phyloP scores from a whole-genome alignment of 2,888 invertebrate genomes.

The Hydropsyche betteni region DNA sequence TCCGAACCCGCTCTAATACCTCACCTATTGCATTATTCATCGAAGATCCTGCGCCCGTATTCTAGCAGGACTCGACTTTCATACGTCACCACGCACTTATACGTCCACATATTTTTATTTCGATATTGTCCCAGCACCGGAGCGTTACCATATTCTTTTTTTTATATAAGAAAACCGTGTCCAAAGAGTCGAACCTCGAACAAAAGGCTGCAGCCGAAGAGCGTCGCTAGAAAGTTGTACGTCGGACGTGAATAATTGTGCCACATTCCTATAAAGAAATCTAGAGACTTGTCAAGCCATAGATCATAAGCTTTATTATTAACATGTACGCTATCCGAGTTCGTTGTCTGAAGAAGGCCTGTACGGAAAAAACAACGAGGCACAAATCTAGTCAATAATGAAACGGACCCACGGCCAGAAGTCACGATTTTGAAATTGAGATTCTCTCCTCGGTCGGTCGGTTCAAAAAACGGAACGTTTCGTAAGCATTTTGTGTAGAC shows the following conservation, averaged over 20 bases:
- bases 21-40: no score
- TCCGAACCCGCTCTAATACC: no score
- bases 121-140: no score
- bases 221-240: constrained; percentile 36
- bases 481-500: no score
- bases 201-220: constrained; percentile 6
- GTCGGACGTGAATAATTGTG: constrained; percentile 41
- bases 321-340: constrained; percentile 11
- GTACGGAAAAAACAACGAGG: neutral
- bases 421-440: constrained; percentile 36
- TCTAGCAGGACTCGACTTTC: no score
- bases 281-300: constrained; percentile 42
- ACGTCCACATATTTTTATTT: no score
- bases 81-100: no score
- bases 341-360: no score
- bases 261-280: constrained; percentile 47
- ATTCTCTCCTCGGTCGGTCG: constrained; percentile 2
- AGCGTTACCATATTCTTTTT: no score
- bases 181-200: constrained; percentile 8
- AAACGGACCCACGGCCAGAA: constrained; percentile 16
- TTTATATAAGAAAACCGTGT: neutral
- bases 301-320: constrained; percentile 42
- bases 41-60: no score
- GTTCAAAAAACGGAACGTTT: no score
- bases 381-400: constrained; percentile 28